A percentile compares a stretch with the other conserved stretches of the same genome.
Conservation (phyloP, 2,888 invertebrate genomes). For the Clunio marinus region DNA sequence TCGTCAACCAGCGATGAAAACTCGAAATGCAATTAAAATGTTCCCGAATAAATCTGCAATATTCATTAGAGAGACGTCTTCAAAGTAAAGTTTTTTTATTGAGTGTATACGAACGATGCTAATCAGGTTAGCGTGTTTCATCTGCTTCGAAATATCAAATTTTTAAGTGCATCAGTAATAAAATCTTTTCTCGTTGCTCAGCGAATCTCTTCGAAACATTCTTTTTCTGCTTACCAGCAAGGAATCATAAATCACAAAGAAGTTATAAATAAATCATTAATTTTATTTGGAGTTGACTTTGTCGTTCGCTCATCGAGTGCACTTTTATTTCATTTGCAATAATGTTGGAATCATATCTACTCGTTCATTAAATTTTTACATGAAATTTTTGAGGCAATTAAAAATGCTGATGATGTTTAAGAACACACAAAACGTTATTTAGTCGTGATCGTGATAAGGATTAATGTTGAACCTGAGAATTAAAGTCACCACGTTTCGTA, state of each 20-base stretch:
- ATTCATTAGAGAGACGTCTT: background rate
- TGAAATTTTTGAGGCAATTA: constrained; percentile 12
- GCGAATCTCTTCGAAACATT: background rate
- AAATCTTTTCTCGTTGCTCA: background rate
- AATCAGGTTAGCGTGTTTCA: constrained; percentile 6
- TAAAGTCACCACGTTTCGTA: background rate
- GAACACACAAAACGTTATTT: constrained; percentile 29
- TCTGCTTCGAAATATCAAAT: constrained; percentile 19
- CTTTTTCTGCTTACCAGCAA: background rate
- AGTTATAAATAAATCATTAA: constrained; percentile 23
- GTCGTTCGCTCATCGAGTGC: constrained; percentile 7
- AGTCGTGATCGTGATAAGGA: constrained; percentile 15
- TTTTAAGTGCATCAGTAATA: background rate
- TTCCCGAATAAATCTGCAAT: constrained; percentile 14
- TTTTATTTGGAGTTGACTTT: constrained; percentile 10
- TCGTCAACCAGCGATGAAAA: background rate
- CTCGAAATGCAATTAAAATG: constrained; percentile 33
- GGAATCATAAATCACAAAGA: constrained; percentile 14
- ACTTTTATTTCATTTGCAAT: background rate
- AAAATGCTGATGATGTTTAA: constrained; percentile 14
- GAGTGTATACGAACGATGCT: constrained; percentile 7
- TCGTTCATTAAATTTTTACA: background rate
- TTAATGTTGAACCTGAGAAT: constrained; percentile 16
- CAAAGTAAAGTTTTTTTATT: background rate
- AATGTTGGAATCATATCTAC: constrained; percentile 2